Evolutionary conservation across 2,113 vertebrate species (phyloP).

Genomic region (Vicugna pacos): DNA sequence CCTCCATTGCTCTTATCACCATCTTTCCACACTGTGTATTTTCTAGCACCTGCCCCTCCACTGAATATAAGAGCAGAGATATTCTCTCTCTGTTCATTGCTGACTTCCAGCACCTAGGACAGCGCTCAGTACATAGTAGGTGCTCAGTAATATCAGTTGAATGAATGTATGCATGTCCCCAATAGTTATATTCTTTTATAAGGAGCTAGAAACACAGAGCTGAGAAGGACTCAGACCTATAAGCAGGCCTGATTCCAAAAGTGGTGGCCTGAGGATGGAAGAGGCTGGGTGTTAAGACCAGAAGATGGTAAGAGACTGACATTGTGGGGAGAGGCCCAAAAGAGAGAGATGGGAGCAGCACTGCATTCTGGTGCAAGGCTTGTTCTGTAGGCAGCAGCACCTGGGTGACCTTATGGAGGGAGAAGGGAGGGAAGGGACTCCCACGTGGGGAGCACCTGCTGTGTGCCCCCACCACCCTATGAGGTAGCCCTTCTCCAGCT

Average conservation of each 20-base stretch:
- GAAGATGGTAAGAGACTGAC: not conserved
- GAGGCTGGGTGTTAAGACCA: not conserved
- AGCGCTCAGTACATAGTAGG: not conserved
- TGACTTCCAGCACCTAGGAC: not conserved
- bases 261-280: not conserved
- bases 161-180: not conserved
- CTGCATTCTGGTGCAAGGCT: not conserved
- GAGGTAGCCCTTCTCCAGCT: not conserved
- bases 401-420: not conserved
- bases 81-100: not conserved
- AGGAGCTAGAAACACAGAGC: not conserved
- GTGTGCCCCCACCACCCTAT: not conserved
- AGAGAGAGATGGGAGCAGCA: not conserved
- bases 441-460: not conserved
- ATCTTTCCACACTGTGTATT: not conserved
- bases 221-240: not conserved
- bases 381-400: not conserved
- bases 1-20: not conserved
- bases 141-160: no score
- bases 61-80: not conserved
- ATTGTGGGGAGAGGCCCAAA: not conserved
- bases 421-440: not conserved
- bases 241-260: not conserved
- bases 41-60: not conserved
- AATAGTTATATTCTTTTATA: not conserved